phyloP scores from a whole-genome alignment of 2,113 vertebrate species.

The Bujurquina vittata region DNA sequence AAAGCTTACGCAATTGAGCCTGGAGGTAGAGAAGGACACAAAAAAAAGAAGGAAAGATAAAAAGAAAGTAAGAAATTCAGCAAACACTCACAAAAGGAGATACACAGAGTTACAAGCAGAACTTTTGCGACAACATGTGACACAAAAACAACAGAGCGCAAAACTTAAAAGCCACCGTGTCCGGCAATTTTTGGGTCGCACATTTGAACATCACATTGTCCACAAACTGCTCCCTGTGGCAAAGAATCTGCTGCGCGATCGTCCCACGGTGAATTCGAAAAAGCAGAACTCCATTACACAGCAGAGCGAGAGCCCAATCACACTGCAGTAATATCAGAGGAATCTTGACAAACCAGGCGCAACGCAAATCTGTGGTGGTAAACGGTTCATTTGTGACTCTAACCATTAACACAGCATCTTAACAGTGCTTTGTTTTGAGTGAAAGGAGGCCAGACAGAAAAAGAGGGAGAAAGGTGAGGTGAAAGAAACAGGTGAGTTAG shows the following conservation, averaged over 20 bases:
- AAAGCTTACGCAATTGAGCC: constrained; percentile 54
- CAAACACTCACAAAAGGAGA: not conserved
- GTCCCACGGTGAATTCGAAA: not conserved
- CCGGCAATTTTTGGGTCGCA: not conserved
- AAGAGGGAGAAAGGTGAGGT: not conserved
- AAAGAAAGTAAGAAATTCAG: not conserved
- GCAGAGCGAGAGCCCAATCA: not conserved
- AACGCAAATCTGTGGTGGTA: not conserved
- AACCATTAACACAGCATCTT: not conserved
- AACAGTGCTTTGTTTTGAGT: not conserved
- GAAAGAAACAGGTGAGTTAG: not conserved
- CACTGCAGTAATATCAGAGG: not conserved
- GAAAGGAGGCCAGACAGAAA: not conserved
- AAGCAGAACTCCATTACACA: not conserved
- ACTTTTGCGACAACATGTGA: not conserved
- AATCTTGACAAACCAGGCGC: not conserved
- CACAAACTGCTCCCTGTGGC: not conserved
- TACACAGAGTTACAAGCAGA: not conserved
- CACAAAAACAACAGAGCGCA: not conserved
- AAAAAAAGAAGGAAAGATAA: not conserved
- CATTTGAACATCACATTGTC: not conserved
- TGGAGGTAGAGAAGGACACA: not conserved
- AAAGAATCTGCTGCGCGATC: not conserved
- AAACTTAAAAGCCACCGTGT: not conserved
- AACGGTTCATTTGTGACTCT: not conserved